These are phyloP conservation scores for Cenopis cana DNA, from an alignment of 2,888 invertebrate species.

Conservation along the genomic window DNA sequence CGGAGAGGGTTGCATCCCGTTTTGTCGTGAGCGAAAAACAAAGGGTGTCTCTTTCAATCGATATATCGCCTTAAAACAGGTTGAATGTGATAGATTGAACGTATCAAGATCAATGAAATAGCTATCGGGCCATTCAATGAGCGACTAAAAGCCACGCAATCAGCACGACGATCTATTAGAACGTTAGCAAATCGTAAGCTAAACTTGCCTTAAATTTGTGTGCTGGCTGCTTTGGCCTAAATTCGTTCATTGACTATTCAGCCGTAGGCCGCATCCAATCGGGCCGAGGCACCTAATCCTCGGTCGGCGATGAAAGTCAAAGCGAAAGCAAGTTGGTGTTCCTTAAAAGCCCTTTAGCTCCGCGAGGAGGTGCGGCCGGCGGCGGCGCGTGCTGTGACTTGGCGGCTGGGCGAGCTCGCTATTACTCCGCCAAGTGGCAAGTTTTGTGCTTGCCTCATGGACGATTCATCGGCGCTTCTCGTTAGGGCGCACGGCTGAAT, in stretches of 20 bases:
- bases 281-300: constrained; percentile 67
- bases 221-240: constrained; percentile 61
- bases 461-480: constrained; percentile 81
- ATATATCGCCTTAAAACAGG: too few species aligned
- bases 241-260: constrained; percentile 75
- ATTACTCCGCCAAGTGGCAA: constrained; percentile 75
- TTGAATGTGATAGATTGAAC: constrained; percentile 19
- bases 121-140: constrained; percentile 17
- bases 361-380: constrained; percentile 56
- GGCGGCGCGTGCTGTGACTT: constrained; percentile 47
- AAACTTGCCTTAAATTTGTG: constrained; percentile 55
- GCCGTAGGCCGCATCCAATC: constrained; percentile 69
- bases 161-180: constrained; percentile 31
- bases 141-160: constrained; percentile 8
- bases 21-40: too few species aligned
- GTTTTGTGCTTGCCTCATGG: constrained; percentile 80
- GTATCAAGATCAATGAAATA: constrained; percentile 15
- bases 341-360: constrained; percentile 77
- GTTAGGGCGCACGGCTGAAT: constrained; percentile 79
- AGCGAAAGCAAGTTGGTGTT: constrained; percentile 72
- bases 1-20: too few species aligned
- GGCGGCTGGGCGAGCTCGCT: constrained; percentile 51
- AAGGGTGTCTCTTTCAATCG: too few species aligned
- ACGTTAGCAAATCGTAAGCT: constrained; percentile 37
- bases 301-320: constrained; percentile 70